phyloP scores from a whole-genome alignment of 2,113 vertebrate species.

The Scolopax mira region DNA sequence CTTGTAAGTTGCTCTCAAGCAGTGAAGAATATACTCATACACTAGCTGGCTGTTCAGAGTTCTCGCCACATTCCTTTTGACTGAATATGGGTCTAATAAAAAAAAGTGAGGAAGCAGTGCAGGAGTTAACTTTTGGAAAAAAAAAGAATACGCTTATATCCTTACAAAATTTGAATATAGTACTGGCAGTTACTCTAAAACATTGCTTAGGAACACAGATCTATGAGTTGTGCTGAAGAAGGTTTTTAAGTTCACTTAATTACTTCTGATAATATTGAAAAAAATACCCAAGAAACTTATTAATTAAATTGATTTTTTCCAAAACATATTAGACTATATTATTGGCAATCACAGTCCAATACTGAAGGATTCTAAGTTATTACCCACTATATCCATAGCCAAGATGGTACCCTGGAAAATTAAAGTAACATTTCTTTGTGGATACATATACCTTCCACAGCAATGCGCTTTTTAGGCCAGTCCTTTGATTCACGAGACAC shows the following conservation, averaged over 20 bases:
- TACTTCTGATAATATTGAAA: background rate
- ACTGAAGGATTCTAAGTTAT: background rate
- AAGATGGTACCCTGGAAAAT: background rate
- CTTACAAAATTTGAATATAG: background rate
- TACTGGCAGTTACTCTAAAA: background rate
- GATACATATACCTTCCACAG: conserved; percentile 84
- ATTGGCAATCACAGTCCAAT: background rate
- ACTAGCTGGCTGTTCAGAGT: conserved; percentile 89
- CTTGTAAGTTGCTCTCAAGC: conserved; percentile 91
- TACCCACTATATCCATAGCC: background rate
- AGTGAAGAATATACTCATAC: conserved; percentile 90
- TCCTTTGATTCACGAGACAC: conserved; percentile 89
- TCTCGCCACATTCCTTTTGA: conserved; percentile 92
- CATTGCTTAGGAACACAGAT: background rate
- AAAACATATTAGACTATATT: background rate
- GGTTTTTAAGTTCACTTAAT: background rate
- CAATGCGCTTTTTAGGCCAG: conserved; percentile 94
- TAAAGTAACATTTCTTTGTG: background rate
- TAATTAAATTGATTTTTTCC: background rate
- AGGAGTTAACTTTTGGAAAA: background rate
- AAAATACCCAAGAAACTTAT: background rate
- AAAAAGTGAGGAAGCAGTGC: background rate
- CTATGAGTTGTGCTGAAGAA: background rate
- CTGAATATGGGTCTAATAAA: conserved; percentile 87
- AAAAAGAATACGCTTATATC: background rate